These are phyloP conservation scores for Isichthys henryi DNA, from an alignment of 2,113 vertebrate species.

Conservation along the genomic window DNA sequence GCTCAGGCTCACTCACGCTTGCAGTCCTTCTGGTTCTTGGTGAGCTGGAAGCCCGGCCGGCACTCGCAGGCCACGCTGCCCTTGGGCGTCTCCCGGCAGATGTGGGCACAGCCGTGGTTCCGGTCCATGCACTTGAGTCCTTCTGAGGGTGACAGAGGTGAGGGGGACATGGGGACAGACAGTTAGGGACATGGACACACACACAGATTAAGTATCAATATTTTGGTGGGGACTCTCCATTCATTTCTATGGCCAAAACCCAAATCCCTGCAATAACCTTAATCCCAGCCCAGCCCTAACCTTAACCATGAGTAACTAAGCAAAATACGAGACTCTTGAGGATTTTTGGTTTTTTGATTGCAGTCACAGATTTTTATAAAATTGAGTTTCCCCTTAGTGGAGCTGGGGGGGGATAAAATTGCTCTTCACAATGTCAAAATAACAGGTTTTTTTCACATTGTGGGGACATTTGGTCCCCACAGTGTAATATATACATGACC, in stretches of 20 bases:
- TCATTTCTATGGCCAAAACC: background rate
- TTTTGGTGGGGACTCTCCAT: background rate
- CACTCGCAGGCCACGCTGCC: conserved; percentile 93
- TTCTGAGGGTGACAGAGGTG: conserved; percentile 55
- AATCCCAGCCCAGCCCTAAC: background rate
- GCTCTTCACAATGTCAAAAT: background rate
- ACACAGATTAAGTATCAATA: background rate
- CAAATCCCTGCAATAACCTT: background rate
- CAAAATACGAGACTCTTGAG: background rate
- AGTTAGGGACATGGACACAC: background rate
- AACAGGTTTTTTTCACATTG: background rate
- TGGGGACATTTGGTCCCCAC: background rate
- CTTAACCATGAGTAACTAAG: background rate
- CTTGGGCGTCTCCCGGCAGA: conserved; percentile 90
- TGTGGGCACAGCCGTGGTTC: conserved; percentile 96
- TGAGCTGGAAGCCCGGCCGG: conserved; percentile 93
- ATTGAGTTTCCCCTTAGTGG: background rate
- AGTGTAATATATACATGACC: no score
- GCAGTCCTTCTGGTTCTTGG: conserved; percentile 91
- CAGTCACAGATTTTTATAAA: background rate
- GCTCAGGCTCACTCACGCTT: conserved; percentile 72
- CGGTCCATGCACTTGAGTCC: conserved; percentile 96
- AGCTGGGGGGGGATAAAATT: no score
- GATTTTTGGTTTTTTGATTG: background rate
- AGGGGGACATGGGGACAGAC: background rate